Conservation (phyloP, 2,888 invertebrate species). For the Quadroppia sp. region DNA sequence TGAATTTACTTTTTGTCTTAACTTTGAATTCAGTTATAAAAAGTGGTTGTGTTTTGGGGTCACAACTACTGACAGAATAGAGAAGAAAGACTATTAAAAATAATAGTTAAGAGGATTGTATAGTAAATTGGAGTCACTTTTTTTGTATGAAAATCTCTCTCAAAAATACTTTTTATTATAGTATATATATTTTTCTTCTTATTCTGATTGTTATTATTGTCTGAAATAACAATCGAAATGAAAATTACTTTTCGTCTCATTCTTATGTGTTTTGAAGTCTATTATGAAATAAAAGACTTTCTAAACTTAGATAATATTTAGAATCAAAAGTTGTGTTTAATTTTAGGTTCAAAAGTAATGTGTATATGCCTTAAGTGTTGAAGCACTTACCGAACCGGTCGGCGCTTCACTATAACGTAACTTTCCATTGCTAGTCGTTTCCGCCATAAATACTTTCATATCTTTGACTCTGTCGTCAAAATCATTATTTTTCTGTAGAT, state of each 20-base stretch:
- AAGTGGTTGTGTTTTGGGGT: not conserved
- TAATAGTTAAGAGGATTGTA: too few species aligned
- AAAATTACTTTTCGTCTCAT: not conserved
- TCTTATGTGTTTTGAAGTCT: not conserved
- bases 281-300: not conserved
- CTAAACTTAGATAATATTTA: conserved; percentile 8
- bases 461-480: conserved; percentile 67
- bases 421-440: conserved; percentile 53
- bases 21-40: too few species aligned
- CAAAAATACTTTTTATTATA: too few species aligned
- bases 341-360: too few species aligned
- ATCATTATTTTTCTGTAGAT: conserved; percentile 70
- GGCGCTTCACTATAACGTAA: conserved; percentile 46
- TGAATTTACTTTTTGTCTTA: not conserved
- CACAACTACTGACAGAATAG: not conserved
- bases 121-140: too few species aligned
- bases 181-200: too few species aligned
- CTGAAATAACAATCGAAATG: not conserved
- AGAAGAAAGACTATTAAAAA: not conserved
- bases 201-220: conserved; percentile 7
- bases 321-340: too few species aligned
- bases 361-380: not conserved
- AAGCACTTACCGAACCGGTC: not conserved
- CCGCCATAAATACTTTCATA: conserved; percentile 74
- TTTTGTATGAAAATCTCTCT: too few species aligned